These are phyloP conservation scores for Sitta carolinensis DNA, from an alignment of 2,797 vertebrate species.

Conservation along the genomic window DNA sequence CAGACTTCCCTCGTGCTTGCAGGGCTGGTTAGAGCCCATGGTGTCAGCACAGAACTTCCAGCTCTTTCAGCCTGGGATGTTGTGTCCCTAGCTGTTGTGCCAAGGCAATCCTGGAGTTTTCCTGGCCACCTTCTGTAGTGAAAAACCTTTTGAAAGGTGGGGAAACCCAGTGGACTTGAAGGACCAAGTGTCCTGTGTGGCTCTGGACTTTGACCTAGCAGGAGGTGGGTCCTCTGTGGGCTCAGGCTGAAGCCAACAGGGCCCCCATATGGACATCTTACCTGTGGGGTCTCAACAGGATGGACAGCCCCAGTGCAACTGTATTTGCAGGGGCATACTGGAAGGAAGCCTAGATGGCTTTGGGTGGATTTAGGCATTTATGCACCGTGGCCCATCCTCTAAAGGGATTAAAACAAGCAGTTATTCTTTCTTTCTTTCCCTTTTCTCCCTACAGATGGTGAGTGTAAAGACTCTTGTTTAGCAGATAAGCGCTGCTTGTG, in stretches of 20 bases:
- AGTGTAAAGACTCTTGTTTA: not conserved
- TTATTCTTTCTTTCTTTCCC: not conserved
- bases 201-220: not conserved
- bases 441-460: not conserved
- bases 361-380: not conserved
- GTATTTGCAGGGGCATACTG: accelerated
- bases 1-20: not conserved
- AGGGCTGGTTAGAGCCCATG: not conserved
- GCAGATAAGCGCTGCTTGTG: not conserved
- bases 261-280: not conserved
- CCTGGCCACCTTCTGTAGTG: not conserved
- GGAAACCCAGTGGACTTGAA: not conserved
- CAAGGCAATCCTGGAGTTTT: not conserved
- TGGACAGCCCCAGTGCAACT: not conserved
- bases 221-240: not conserved
- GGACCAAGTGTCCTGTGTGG: not conserved
- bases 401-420: not conserved
- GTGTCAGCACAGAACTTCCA: not conserved
- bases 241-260: not conserved
- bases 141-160: not conserved
- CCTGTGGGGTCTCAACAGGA: not conserved
- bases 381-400: accelerated
- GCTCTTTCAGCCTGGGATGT: accelerated
- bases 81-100: not conserved
- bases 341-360: not conserved